Base-by-base conservation (phyloP, 1,140 invertebrate species). In the Bombus superbus region DNA sequence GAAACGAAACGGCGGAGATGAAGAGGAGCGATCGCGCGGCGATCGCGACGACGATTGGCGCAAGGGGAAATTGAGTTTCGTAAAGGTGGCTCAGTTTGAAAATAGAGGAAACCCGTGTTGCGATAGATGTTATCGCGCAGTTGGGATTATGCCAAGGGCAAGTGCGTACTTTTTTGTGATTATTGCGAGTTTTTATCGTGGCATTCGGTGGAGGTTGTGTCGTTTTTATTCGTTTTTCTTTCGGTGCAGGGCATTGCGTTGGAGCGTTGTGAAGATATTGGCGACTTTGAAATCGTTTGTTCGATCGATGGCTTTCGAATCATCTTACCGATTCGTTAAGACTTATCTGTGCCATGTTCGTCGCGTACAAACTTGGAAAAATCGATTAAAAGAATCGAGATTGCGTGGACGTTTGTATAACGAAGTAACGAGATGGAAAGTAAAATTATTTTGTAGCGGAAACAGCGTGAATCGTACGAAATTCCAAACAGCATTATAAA, bases 1-100 rank as follows among this genome's bases (percentile, higher is more conserved):
- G 42, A 75, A 66, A 47, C 42, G 79, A 83, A 57, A 80, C 62
- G 62, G 84, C 38, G 2, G 32, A 71, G 44, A 81, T 40, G 28
- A n/a, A 38, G 35, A 57, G 32, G 74, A 57, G 8, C n/a, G 47
- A 57, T 59, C 47, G 13, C 47, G 13, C 1, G 64, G 3, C 22
- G 53, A 57, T 57, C 53, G 6, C 8, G 28, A 72, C 22, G 28
- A 44, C 18, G 22, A 57, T 35, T 4, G 74, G 47, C 35, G 32
- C n/a, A 66, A 32, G n/a, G 15, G 25, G 74, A 28, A 38, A 57
- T 9, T 32, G 25, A 59, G 47, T 76, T 78, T 66, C 76, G 62
- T 42, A 78, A 78, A 44, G 6, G 35, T 25, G 68, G 3, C 40
- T 38, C 18, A 40, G 22, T 40, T 40, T 40, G 25, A 40, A 32